Base-by-base conservation (phyloP, 2,797 vertebrate genomes). In the Coregonus sp. region DNA sequence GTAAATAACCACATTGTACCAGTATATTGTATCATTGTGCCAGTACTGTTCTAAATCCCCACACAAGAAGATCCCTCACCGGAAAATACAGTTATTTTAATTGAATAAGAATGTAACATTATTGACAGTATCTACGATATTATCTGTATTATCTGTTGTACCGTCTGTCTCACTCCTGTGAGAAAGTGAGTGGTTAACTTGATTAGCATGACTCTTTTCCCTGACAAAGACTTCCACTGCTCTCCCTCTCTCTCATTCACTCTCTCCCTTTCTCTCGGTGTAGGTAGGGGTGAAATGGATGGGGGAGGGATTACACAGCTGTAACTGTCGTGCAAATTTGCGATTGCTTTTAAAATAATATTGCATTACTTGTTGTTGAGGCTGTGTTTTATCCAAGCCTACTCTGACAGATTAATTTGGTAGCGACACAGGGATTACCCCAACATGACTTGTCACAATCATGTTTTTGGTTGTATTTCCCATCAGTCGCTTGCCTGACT, bases 381-480 rank as follows among this genome's bases (percentile, higher is more conserved):
- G 31, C 4, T 40, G 12, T 72, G 25, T 51, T 72, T 54, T 50
- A 31, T 16, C 31, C 65, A 9, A 25, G 50, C 2, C 66, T 54
- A 0, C 66, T 80, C 33, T 59, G 76, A 76, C n/a, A 71, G 81
- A 84, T 81, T 84, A 11, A 77, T 81, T 82, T 79, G 61, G 69
- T 59, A 20, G 56, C 56, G 18, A 18, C 20, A 7, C 20, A 31
- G 56, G 79, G 80, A 86, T 90, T 84, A 88, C 35, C 35, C 35
- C 14, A 12, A 29, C 20, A 52, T 25, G 67, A 68, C 59, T 74
- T 78, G 70, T 78, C 70, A 73, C 77, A 35, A n/a, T 70, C 80
- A 52, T n/a, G 29, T 65, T 72, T 70, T 69, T 66, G 52, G 31
- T 74, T 50, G 66, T 50, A 59, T 61, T 70, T 66, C 37, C 66